Evolutionary conservation across 2,888 invertebrate genomes (phyloP), one percentile per base, ranked within the genome.

Genomic region (Periphyllus acericola): DNA sequence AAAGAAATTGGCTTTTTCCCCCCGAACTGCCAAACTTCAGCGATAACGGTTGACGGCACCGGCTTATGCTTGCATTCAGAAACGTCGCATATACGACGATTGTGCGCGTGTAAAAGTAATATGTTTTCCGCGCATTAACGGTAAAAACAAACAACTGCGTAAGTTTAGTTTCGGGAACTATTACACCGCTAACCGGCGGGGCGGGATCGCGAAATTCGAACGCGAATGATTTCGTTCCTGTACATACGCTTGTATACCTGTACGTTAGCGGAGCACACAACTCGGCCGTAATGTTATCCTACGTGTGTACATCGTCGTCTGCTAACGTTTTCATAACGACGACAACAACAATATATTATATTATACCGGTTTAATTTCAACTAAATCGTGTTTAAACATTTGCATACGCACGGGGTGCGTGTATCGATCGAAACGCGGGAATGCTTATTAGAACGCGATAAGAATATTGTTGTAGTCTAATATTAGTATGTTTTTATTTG

Each of bases 321-420:
- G 66, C 36, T 80, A 66, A 19, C 66, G 29, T 81, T 81, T 68
- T 81, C n/a, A 40, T 81, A 40, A 66, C 66, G 66, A 81, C 40
- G 40, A 36, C n/a, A 68, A 25, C 32, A 60, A 40, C 34, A 68
- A 36, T 68, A 66, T n/a, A 8, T 52, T 29, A 3, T 5, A 36
- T 36, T 36, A 14, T 46, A 46, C 46, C 46, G 14, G 46, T 46
- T 46, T 14, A 1, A 11, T 46, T 46, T n/a, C n/a, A 36, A 60
- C 36, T 55, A 78, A 32, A 1, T 32, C 32, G n/a, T 36, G n/a
- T 68, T 68, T 36, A 34, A 0, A 52, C 46, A 46, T 14, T 14
- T 46, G 14, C 2, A 52, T 52, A 29, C n/a, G 5, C 36, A 21
- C 3, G 14, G 1, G 60, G 60, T 4, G 60, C 1, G 25, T 25